A percentile compares a stretch with the other conserved stretches of the same genome.
phyloP scores from a whole-genome alignment of 2,888 invertebrate species.

The Pollenia labialis region DNA sequence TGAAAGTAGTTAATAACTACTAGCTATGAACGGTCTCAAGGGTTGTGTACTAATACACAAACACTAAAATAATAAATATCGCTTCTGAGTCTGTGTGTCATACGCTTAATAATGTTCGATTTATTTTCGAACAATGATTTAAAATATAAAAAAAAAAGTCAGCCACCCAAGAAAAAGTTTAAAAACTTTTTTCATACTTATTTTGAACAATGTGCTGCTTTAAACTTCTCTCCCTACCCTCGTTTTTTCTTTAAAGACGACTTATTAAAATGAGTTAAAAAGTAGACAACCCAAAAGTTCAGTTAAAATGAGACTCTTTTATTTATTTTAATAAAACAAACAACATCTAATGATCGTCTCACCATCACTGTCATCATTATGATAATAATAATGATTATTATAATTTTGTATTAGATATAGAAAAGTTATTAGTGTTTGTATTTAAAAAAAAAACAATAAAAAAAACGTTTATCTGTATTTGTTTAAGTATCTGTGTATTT shows the following conservation, averaged over 20 bases:
- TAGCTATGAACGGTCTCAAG: too few relatives aligned
- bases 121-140: too few relatives aligned
- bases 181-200: neutral
- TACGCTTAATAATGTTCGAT: too few relatives aligned
- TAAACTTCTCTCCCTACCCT: slow-evolving; percentile 23
- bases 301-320: slow-evolving; percentile 9
- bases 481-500: slow-evolving; percentile 13
- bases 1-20: too few relatives aligned
- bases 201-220: neutral
- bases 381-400: slow-evolving; percentile 44
- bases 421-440: slow-evolving; percentile 44
- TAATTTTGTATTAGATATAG: slow-evolving; percentile 35
- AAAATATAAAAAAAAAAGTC: too few relatives aligned
- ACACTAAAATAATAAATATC: too few relatives aligned
- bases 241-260: slow-evolving; percentile 29
- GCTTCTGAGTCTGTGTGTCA: too few relatives aligned
- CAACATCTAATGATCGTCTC: slow-evolving; percentile 42
- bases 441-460: too few relatives aligned
- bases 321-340: slow-evolving; percentile 44
- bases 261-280: slow-evolving; percentile 45
- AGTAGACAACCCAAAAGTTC: neutral
- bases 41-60: too few relatives aligned
- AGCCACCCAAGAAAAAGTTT: too few relatives aligned
- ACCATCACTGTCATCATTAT: slow-evolving; percentile 25
- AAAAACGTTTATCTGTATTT: slow-evolving; percentile 15